Evolutionary conservation across 2,888 invertebrate species (phyloP), one percentile per base, ranked within the genome.

Genomic region (Melanophora roralis): DNA sequence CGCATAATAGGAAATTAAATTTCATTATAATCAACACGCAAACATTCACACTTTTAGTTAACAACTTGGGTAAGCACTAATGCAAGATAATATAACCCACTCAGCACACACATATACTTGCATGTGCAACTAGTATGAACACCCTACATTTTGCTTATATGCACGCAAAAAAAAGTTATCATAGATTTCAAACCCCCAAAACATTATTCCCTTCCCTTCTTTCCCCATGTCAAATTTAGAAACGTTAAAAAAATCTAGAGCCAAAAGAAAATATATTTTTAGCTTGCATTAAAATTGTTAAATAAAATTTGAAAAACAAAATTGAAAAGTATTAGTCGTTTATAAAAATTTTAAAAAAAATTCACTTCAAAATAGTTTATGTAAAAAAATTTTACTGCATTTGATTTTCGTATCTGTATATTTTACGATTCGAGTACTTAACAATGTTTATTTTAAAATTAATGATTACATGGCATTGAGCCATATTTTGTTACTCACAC

Each of bases 391-490:
- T 27, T 27, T 27, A 27, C 3, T 5, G 27, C 3, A 27, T 6
- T 5, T 6, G 3, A 6, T 27, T 27, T 27, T 27, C 4, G 3
- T 27, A 3, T 27, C n/a, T 34, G 19, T 45, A 4, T 32, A 34
- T 38, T 38, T 57, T 38, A 47, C 47, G 49, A 68, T 55, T 51
- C 51, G 57, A 62, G 62, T 62, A 67, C 67, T 76, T 72, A 76
- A 64, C 47, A 76, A 36, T 38, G 51, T 76, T 72, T 67, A 76
- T 55, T 76, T 65, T 62, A 76, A 76, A 69, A 51, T 72, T 80
- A 80, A 80, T 80, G 80, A 80, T 57, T 51, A 80, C 67, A 80
- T 76, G 80, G 80, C 76, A 76, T 76, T 76, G 72, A 68, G 76
- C 72, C 72, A 76, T 67, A 80, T 72, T 71, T 67, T 60, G 32